A percentile compares a stretch with the other conserved stretches of the same genome.
These are phyloP conservation scores for Salminus brasiliensis DNA, from an alignment of 2,113 vertebrate species.

Conservation along the genomic window DNA sequence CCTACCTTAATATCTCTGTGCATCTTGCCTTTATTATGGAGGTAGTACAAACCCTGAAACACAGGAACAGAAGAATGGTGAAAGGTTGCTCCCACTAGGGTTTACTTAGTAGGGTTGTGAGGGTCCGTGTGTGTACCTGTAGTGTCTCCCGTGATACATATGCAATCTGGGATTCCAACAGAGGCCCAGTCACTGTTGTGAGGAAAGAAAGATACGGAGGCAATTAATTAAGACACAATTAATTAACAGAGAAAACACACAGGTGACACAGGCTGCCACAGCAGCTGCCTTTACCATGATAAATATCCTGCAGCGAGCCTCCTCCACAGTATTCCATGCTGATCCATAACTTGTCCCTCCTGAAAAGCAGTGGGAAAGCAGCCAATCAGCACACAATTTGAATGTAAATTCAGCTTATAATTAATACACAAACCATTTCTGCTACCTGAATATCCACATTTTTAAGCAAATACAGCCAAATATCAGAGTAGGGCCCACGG, in stretches of 20 bases:
- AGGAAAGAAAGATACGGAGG: too few relatives aligned
- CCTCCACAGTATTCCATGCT: slow-evolving; percentile 99
- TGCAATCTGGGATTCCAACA: slow-evolving; percentile 96
- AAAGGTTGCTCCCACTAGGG: neutral
- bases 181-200: slow-evolving; percentile 92
- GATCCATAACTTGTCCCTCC: slow-evolving; percentile 98
- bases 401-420: neutral
- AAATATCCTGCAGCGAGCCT: slow-evolving; percentile 97
- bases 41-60: slow-evolving; percentile 78
- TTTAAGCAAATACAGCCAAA: too few relatives aligned
- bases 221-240: too few relatives aligned
- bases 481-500: too few relatives aligned
- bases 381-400: slow-evolving; percentile 2
- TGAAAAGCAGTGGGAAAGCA: slow-evolving; percentile 62
- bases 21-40: slow-evolving; percentile 82
- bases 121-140: slow-evolving; percentile 80
- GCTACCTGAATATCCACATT: too few relatives aligned
- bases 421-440: too few relatives aligned
- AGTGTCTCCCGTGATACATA: slow-evolving; percentile 98
- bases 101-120: slow-evolving; percentile 30
- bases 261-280: neutral
- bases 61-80: neutral
- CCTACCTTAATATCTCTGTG: slow-evolving; percentile 84
- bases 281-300: slow-evolving; percentile 81
- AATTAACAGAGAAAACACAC: neutral